Percentiles rank a stretch among this genome's conserved stretches.
These are phyloP conservation scores for Drosophila pseudoobscura DNA, from an alignment of 1,140 invertebrate genomes.

Conservation along the genomic window DNA sequence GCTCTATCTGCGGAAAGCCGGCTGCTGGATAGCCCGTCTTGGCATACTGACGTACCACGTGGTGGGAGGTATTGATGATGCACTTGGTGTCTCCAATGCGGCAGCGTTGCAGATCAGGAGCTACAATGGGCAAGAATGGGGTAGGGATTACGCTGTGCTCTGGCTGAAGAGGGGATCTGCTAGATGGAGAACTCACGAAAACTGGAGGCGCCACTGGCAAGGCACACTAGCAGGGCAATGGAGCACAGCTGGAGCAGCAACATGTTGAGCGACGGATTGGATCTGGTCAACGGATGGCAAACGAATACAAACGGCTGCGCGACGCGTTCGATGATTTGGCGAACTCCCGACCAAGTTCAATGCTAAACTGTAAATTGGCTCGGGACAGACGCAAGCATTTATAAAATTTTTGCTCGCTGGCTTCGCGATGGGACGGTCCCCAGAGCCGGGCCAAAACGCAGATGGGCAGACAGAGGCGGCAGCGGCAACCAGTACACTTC, in stretches of 20 bases:
- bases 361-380: slow-evolving; percentile 83
- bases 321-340: slow-evolving; percentile 50
- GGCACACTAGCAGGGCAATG: slow-evolving; percentile 26
- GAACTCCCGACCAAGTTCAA: slow-evolving; percentile 82
- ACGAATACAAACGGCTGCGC: slow-evolving; percentile 17
- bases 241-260: slow-evolving; percentile 51
- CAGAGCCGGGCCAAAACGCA: slow-evolving; percentile 5
- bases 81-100: slow-evolving; percentile 66
- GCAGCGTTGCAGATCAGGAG: slow-evolving; percentile 71
- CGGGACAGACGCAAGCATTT: slow-evolving; percentile 79
- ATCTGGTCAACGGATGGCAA: background rate
- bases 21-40: slow-evolving; percentile 64
- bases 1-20: slow-evolving; percentile 72
- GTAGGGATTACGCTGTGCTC: background rate
- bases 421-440: slow-evolving; percentile 17
- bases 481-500: slow-evolving; percentile 56
- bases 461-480: slow-evolving; percentile 3
- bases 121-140: slow-evolving; percentile 37
- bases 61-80: slow-evolving; percentile 64
- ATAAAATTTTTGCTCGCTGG: slow-evolving; percentile 70
- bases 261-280: slow-evolving; percentile 14
- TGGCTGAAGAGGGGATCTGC: background rate
- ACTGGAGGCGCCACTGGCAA: slow-evolving; percentile 49
- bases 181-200: slow-evolving; percentile 62
- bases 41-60: slow-evolving; percentile 58